Percentiles rank a stretch among this genome's conserved stretches.
Conservation (phyloP, 2,888 invertebrate genomes). For the Macropis europaea region DNA sequence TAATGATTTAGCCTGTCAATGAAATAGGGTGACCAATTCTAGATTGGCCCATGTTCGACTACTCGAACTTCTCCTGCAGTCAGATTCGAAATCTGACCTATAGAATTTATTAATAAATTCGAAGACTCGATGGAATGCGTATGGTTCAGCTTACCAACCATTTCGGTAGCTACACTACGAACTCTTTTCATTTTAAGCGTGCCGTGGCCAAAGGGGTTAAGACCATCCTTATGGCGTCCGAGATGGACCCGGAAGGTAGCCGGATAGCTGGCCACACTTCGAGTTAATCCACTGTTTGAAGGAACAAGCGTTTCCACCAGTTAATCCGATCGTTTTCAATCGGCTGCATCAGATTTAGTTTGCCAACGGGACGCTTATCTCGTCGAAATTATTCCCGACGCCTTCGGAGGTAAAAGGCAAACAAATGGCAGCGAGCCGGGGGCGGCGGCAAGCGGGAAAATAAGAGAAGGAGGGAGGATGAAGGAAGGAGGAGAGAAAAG, state of each 20-base stretch:
- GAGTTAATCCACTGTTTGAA: conserved; percentile 37
- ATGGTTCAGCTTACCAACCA: no score
- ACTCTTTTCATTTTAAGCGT: no score
- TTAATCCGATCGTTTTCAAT: conserved; percentile 20
- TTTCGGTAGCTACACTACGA: no score
- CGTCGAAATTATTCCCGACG: neutral
- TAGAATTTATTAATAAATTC: no score
- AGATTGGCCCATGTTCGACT: no score
- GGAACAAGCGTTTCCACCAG: neutral
- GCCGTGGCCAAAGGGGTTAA: neutral
- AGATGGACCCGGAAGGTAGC: neutral
- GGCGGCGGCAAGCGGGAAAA: neutral
- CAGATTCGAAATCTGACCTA: no score
- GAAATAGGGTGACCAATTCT: no score
- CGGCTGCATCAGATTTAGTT: neutral
- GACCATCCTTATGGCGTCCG: neutral
- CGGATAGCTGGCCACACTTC: neutral
- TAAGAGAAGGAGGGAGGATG: neutral
- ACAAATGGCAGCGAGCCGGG: no score
- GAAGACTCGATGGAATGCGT: no score
- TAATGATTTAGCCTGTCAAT: no score
- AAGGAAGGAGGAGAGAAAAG: neutral
- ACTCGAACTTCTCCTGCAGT: no score
- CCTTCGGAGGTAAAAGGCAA: neutral
- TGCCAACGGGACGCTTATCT: neutral